Percentiles rank a stretch among this genome's conserved stretches.
phyloP scores from a whole-genome alignment of 2,797 vertebrate species.

The Chelmon rostratus region DNA sequence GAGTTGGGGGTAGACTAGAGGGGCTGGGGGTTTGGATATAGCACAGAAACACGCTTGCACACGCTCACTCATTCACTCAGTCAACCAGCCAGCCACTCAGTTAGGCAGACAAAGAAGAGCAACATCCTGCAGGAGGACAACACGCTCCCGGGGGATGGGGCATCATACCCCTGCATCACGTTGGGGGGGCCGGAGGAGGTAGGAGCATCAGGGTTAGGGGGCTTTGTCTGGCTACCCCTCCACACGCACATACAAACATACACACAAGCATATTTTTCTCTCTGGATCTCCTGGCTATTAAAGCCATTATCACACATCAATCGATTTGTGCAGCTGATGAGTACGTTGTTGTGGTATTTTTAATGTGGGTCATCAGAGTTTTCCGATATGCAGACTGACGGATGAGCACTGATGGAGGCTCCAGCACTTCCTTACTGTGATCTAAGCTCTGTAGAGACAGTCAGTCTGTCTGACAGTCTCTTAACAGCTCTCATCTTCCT shows the following conservation, averaged over 20 bases:
- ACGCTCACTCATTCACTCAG: constrained; percentile 71
- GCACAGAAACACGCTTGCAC: constrained; percentile 66
- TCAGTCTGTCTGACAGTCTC: constrained; percentile 77
- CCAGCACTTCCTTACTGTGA: constrained; percentile 59
- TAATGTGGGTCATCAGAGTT: constrained; percentile 58
- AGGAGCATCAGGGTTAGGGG: constrained; percentile 80
- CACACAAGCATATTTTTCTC: constrained; percentile 34
- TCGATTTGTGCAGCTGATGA: constrained; percentile 54
- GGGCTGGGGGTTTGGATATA: constrained; percentile 70
- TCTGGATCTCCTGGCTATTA: constrained; percentile 44
- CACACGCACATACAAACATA: constrained; percentile 20
- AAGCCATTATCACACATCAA: constrained; percentile 55
- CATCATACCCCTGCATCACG: constrained; percentile 87
- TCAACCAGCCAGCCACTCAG: constrained; percentile 58
- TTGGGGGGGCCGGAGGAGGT: constrained; percentile 86
- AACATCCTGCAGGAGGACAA: constrained; percentile 80
- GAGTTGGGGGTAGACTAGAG: constrained; percentile 78
- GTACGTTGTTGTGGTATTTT: constrained; percentile 47
- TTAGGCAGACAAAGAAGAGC: constrained; percentile 82
- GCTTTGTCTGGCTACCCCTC: constrained; percentile 80
- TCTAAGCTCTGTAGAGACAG: constrained; percentile 69
- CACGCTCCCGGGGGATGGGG: constrained; percentile 86
- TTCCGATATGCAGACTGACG: constrained; percentile 18
- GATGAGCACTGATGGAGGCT: constrained; percentile 60
- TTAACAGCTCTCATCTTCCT: constrained; percentile 62